Percentiles rank a stretch among this genome's conserved stretches.
Evolutionary conservation across 2,888 invertebrate species (phyloP).

Genomic region (Erynnis tages): DNA sequence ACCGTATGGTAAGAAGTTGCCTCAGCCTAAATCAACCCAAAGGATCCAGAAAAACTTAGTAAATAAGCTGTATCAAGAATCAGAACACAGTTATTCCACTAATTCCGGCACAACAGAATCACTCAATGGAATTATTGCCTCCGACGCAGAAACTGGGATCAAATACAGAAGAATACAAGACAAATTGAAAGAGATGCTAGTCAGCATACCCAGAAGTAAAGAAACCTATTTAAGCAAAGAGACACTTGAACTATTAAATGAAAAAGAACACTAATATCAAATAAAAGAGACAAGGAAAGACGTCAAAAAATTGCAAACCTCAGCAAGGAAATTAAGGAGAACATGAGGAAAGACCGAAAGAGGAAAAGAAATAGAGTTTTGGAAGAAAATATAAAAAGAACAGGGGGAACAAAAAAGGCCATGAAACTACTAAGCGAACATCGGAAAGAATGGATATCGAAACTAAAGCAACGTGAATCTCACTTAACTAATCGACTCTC

Average conservation of each 20-base stretch:
- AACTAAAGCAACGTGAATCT: no score
- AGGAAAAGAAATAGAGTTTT: neutral
- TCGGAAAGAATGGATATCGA: neutral
- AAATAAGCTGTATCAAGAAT: neutral
- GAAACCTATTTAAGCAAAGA: slow-evolving; percentile 6
- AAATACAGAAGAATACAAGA: neutral
- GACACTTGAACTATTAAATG: neutral
- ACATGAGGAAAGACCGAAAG: neutral
- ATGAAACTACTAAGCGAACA: neutral
- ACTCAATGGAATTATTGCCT: no score
- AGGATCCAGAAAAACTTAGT: neutral
- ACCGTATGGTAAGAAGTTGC: neutral
- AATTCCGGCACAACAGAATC: no score
- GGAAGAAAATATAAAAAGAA: neutral
- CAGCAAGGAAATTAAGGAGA: neutral
- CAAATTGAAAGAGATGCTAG: neutral
- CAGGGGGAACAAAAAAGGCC: neutral
- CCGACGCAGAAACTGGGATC: no score
- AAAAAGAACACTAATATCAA: neutral
- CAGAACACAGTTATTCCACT: neutral
- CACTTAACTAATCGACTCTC: no score
- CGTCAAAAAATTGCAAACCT: neutral
- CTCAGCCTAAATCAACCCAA: neutral
- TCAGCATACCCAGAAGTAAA: neutral
- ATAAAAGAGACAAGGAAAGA: neutral